Evolutionary conservation across 2,888 invertebrate species (phyloP), one percentile per base, ranked within the genome.

Genomic region (Calliopum simillimum): DNA sequence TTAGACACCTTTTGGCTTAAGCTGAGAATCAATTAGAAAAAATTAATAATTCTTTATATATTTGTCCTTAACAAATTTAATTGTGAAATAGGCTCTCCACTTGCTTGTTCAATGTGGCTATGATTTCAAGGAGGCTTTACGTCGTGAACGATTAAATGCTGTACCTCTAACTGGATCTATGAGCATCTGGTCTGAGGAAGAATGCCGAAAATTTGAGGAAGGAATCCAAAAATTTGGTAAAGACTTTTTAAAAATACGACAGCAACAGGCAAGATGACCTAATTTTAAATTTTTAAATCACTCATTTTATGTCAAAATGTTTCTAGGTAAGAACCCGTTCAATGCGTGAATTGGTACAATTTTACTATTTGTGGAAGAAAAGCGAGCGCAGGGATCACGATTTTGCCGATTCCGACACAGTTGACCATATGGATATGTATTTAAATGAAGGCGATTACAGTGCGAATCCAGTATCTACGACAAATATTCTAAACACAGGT

Each of bases 291-390:
- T 21, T 46, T 63, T 66, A 13, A 4, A 43, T 53, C 19, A 12
- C 33, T 55, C 1, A 44, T 43, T 41, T 44, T 47, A 33, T 16
- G n/a, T 21, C 14, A 11, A 3, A 41, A 51, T 2, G 25, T 33
- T 56, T 44, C 8, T 69, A 86, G 86, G 87, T 98, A 59, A 90
- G 95, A 79, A 97, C 98, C 70, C 89, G 98, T 77, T 95, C 97
- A 11, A 97, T 99, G 55, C 96, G 98, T 44, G 99, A 99, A 86
- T 88, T 99, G 73, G 97, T 99, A 14, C 97, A 98, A 84, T 99
- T 99, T 88, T 95, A 95, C 86, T 95, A 95, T 80, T 89, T 98
- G 68, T 99, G 99, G 99, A 99, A 99, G 87, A 99, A 99, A 87
- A 98, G 98, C 33, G 98, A 98, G 82, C 89, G 99, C 19, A 97